Percentiles rank a stretch among this genome's conserved stretches.
Evolutionary conservation across 1,140 invertebrate species (phyloP).

Genomic region (Drosophila ambigua): DNA sequence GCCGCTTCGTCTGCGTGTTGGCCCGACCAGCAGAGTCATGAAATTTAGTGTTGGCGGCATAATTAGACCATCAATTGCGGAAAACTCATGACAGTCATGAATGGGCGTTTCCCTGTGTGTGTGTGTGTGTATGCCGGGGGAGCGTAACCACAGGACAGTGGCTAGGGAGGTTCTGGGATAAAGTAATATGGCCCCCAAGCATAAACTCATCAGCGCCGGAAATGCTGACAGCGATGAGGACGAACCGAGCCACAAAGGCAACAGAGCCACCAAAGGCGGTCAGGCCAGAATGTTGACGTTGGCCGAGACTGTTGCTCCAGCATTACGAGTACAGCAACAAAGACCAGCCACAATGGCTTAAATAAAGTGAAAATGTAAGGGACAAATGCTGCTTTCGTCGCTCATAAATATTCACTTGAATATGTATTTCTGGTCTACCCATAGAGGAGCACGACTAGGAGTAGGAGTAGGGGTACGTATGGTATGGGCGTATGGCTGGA

Average conservation of each 20-base stretch:
- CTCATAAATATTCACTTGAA: slow-evolving; percentile 81
- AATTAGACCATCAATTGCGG: slow-evolving; percentile 84
- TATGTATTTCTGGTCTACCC: slow-evolving; percentile 40
- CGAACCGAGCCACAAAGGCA: slow-evolving; percentile 38
- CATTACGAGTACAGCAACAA: slow-evolving; percentile 4
- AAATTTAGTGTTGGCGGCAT: slow-evolving; percentile 83
- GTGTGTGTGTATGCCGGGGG: slow-evolving; percentile 12
- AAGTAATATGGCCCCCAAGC: slow-evolving; percentile 75
- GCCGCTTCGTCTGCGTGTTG: slow-evolving; percentile 38
- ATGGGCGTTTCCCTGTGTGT: slow-evolving; percentile 46
- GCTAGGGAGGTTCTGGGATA: slow-evolving; percentile 45
- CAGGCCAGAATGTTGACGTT: slow-evolving; percentile 53
- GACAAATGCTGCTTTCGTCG: slow-evolving; percentile 76
- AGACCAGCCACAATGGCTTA: slow-evolving; percentile 30
- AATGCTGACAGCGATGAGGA: slow-evolving; percentile 68
- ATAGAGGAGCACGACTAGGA: too few species aligned
- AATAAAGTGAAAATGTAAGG: slow-evolving; percentile 68
- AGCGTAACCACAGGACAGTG: slow-evolving; percentile 43
- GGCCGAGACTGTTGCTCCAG: slow-evolving; percentile 59
- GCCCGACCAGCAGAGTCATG: slow-evolving; percentile 71
- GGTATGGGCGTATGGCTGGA: slow-evolving; percentile 16
- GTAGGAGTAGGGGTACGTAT: neutral
- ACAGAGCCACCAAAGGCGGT: slow-evolving; percentile 31
- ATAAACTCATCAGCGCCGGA: slow-evolving; percentile 80
- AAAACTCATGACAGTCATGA: slow-evolving; percentile 83